Conservation (phyloP, 2,888 invertebrate species). For the Pseudoips prasinana region DNA sequence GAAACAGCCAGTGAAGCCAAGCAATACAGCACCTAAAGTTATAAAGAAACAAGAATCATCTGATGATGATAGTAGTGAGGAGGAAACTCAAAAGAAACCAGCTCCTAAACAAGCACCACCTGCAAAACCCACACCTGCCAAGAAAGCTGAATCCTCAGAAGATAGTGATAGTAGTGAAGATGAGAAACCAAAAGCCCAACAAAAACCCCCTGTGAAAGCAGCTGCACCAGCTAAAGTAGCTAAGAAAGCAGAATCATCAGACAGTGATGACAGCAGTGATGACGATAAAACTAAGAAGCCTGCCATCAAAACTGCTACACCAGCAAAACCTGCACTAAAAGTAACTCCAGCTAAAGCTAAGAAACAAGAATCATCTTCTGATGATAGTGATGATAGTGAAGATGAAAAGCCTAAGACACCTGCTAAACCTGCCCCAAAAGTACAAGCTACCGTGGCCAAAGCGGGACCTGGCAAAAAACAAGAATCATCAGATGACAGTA, state of each 20-base stretch:
- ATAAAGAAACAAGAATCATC: slow-evolving; percentile 50
- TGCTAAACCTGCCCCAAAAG: slow-evolving; percentile 32
- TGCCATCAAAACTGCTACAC: slow-evolving; percentile 14
- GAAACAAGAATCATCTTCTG: slow-evolving; percentile 59
- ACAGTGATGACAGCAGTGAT: slow-evolving; percentile 41
- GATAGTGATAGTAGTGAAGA: slow-evolving; percentile 42
- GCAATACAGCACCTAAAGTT: slow-evolving; percentile 30
- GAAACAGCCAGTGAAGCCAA: slow-evolving; percentile 46
- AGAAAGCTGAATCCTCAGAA: slow-evolving; percentile 33
- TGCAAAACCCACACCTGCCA: slow-evolving; percentile 15
- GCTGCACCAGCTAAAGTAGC: slow-evolving; percentile 26
- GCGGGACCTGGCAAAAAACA: slow-evolving; percentile 38
- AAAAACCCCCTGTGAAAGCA: slow-evolving; percentile 35
- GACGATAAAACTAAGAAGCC: slow-evolving; percentile 35
- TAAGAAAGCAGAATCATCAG: slow-evolving; percentile 25
- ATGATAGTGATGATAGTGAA: slow-evolving; percentile 58
- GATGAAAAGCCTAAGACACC: slow-evolving; percentile 52
- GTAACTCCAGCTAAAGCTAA: slow-evolving; percentile 28
- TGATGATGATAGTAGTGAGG: slow-evolving; percentile 43
- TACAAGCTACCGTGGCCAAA: slow-evolving; percentile 29
- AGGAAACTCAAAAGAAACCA: background rate
- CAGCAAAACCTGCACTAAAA: slow-evolving; percentile 12
- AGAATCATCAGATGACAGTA: slow-evolving; percentile 54
- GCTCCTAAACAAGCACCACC: slow-evolving; percentile 6
- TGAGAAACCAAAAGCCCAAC: slow-evolving; percentile 47